A percentile compares a stretch with the other conserved stretches of the same genome.
These are phyloP conservation scores for Stegodyphus mimosarum DNA, from an alignment of 1,140 invertebrate genomes.

Conservation along the genomic window DNA sequence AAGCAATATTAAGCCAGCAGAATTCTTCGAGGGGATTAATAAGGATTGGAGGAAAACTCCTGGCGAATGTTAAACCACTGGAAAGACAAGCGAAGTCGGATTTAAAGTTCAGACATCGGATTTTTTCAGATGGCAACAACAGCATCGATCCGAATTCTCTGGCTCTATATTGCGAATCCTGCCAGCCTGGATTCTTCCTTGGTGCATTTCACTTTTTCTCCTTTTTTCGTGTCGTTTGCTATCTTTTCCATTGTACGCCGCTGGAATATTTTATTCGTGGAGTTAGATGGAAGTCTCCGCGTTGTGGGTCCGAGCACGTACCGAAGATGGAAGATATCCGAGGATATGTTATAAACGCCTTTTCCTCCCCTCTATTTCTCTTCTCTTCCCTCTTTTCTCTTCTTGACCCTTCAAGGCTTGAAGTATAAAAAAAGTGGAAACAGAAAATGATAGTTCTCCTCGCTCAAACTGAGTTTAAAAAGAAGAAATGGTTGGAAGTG, in stretches of 20 bases:
- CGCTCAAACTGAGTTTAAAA: not conserved
- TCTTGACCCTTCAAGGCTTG: not conserved
- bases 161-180: too few species aligned
- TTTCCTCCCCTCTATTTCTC: not conserved
- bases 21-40: too few species aligned
- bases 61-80: too few species aligned
- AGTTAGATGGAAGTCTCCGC: not conserved
- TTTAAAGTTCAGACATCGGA: slow-evolving; percentile 24
- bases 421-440: not conserved
- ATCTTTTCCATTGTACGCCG: slow-evolving; percentile 4
- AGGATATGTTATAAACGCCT: slow-evolving; percentile 26
- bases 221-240: not conserved
- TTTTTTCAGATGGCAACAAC: slow-evolving; percentile 26
- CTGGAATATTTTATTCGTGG: slow-evolving; percentile 25
- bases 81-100: slow-evolving; percentile 13
- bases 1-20: too few species aligned
- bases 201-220: not conserved
- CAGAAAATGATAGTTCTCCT: slow-evolving; percentile 4
- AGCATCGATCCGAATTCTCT: slow-evolving; percentile 8
- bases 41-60: too few species aligned
- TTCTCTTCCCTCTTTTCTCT: too few species aligned
- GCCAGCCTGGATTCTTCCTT: not conserved
- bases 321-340: slow-evolving; percentile 9
- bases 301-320: not conserved
- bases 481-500: not conserved